A percentile compares a stretch with the other conserved stretches of the same genome.
Evolutionary conservation across 2,888 invertebrate species (phyloP).

Genomic region (Drosophila pullipes): DNA sequence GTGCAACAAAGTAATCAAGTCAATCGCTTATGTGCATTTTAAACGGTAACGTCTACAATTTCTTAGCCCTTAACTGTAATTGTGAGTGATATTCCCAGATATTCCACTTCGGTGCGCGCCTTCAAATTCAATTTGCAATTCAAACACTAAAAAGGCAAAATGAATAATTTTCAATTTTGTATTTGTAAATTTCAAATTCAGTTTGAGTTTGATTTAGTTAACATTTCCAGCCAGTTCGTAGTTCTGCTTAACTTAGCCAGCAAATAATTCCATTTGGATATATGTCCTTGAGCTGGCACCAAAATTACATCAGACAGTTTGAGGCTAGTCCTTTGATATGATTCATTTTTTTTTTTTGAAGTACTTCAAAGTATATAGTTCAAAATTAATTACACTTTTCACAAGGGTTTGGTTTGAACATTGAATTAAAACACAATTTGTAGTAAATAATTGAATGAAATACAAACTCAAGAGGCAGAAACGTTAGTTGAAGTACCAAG

Average conservation of each 20-base stretch:
- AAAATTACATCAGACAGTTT: background rate
- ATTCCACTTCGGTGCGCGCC: background rate
- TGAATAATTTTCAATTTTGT: constrained; percentile 4
- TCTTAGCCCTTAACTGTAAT: constrained; percentile 14
- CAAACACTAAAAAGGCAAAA: background rate
- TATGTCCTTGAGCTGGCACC: background rate
- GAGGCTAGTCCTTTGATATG: background rate
- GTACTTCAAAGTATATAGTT: background rate
- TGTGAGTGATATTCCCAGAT: constrained; percentile 14
- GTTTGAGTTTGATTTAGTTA: constrained; percentile 25
- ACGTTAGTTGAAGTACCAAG: background rate
- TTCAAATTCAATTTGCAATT: constrained; percentile 40
- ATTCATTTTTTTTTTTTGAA: background rate
- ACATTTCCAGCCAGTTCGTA: background rate
- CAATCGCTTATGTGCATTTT: constrained; percentile 71
- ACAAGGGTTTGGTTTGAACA: background rate
- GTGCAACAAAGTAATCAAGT: constrained; percentile 68
- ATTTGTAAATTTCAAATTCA: constrained; percentile 34
- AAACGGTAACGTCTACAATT: constrained; percentile 44
- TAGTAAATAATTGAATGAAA: background rate
- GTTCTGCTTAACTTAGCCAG: background rate
- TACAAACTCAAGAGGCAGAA: background rate
- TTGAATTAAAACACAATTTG: background rate
- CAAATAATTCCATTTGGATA: no score
- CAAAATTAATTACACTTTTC: background rate